Conservation (phyloP, 30 jellyfish, hydroid and myxozoan species). For the Morbakka virulenta region DNA sequence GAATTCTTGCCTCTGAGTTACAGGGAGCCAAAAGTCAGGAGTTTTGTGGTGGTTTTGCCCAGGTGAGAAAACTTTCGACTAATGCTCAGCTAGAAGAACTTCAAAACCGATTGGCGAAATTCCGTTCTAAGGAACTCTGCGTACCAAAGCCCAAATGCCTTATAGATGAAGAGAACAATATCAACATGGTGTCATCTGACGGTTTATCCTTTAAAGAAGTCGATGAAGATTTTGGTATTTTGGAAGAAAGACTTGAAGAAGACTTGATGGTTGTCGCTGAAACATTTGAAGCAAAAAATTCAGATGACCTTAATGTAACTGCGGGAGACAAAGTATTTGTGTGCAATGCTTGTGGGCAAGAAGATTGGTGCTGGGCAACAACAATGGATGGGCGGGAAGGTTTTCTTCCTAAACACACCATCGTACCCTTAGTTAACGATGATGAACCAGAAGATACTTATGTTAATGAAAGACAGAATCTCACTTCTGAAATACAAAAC, state of each 20-base stretch:
- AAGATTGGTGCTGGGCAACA: neutral
- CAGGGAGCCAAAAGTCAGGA: neutral
- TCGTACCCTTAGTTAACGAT: neutral
- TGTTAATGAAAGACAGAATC: neutral
- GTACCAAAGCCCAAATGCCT: neutral
- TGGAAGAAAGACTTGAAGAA: neutral
- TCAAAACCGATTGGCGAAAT: neutral
- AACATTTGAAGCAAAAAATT: constrained; percentile 17
- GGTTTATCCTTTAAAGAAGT: neutral
- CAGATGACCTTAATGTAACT: constrained; percentile 34
- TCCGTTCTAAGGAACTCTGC: neutral
- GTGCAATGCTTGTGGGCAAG: neutral
- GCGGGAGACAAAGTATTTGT: constrained; percentile 50
- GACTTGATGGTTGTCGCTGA: constrained; percentile 21
- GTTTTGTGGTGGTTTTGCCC: constrained; percentile 49
- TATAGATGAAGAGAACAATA: neutral
- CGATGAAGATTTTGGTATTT: neutral
- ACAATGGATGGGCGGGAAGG: neutral
- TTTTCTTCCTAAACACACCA: neutral
- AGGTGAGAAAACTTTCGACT: constrained; percentile 57
- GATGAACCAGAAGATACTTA: neutral
- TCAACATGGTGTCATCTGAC: neutral
- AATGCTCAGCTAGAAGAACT: neutral
- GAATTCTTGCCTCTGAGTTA: neutral
- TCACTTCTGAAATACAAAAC: neutral